Conservation (phyloP, 2,113 vertebrate genomes). For the Potamarius usumacintae region DNA sequence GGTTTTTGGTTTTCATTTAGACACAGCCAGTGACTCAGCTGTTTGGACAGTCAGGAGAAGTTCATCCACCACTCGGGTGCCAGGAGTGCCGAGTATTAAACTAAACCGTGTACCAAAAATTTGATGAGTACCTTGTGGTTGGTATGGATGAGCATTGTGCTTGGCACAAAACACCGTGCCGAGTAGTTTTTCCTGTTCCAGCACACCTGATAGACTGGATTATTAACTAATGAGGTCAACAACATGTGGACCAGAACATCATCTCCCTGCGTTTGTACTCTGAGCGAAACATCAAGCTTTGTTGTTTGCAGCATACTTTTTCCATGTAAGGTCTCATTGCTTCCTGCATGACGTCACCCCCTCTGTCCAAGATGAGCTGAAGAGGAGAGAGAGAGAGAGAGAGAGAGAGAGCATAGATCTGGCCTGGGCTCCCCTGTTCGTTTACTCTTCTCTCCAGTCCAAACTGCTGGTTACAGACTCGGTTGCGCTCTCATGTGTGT, state of each 20-base stretch:
- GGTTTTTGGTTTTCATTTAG: not conserved
- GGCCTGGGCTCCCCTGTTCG: not conserved
- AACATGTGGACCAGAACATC: not conserved
- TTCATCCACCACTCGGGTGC: not conserved
- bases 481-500: constrained; percentile 13
- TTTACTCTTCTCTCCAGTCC: constrained; percentile 34
- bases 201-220: not conserved
- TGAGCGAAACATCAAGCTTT: not conserved
- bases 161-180: not conserved
- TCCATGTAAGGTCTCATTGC: constrained; percentile 39
- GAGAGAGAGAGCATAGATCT: not conserved
- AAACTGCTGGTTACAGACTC: constrained; percentile 22
- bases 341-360: constrained; percentile 29
- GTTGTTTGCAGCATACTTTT: constrained; percentile 22
- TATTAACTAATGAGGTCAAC: constrained; percentile 5
- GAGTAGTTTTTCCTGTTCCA: constrained; percentile 3
- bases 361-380: not conserved
- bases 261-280: not conserved
- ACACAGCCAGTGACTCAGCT: not conserved
- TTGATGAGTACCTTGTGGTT: not conserved
- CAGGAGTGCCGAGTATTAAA: not conserved
- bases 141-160: not conserved
- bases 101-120: not conserved
- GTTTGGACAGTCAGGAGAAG: not conserved
- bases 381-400: too few species aligned